phyloP scores from a whole-genome alignment of 2,888 invertebrate species.

The Caenorhabditis wallacei region DNA sequence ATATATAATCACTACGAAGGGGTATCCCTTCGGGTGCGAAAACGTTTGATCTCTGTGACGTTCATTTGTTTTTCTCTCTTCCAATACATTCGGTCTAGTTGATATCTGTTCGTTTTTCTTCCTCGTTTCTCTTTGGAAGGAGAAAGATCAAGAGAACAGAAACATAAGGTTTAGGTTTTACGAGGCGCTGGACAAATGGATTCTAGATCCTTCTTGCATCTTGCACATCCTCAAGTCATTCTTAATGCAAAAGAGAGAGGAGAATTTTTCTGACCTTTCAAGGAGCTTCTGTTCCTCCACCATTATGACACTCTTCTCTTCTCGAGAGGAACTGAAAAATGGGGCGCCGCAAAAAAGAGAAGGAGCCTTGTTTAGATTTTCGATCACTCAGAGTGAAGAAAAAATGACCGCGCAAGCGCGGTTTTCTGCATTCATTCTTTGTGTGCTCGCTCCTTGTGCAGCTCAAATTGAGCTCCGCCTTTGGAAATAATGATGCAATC shows the following conservation, averaged over 20 bases:
- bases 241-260: conserved; percentile 36
- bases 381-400: conserved; percentile 50
- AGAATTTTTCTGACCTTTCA: conserved; percentile 47
- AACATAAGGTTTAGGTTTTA: conserved; percentile 5
- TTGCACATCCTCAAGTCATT: conserved; percentile 35
- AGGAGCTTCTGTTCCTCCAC: conserved; percentile 31
- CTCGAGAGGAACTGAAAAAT: conserved; percentile 8
- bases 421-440: conserved; percentile 45
- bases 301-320: conserved; percentile 18
- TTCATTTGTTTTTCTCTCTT: conserved; percentile 7
- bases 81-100: conserved; percentile 4
- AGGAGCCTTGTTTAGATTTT: conserved; percentile 56
- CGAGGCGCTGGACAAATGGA: conserved; percentile 22
- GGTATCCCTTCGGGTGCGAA: conserved; percentile 46
- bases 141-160: conserved; percentile 48
- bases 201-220: conserved; percentile 16
- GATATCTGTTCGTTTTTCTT: conserved; percentile 24
- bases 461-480: conserved; percentile 22
- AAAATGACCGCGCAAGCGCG: conserved; percentile 39
- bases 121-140: conserved; percentile 6
- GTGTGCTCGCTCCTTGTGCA: conserved; percentile 49
- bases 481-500: conserved; percentile 58
- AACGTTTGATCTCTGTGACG: conserved; percentile 41
- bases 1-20: conserved; percentile 24
- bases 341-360: conserved; percentile 3